Percentiles rank a stretch among this genome's conserved stretches.
phyloP scores from a whole-genome alignment of 2,797 vertebrate genomes.

The Myotis pilosus region DNA sequence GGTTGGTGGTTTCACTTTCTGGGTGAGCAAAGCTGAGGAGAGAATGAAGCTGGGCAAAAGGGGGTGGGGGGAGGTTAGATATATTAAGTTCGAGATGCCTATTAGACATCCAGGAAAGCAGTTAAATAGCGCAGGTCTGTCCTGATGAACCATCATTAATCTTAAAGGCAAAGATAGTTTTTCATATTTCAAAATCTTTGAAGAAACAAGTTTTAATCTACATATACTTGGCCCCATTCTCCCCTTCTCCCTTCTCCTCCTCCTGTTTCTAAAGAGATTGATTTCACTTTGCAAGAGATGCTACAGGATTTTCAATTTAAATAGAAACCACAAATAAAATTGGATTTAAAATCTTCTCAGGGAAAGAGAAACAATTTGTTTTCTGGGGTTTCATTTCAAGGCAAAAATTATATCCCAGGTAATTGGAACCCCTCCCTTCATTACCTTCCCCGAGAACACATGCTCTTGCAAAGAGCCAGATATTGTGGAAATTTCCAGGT shows the following conservation, averaged over 20 bases:
- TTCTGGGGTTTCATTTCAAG: slow-evolving; percentile 71
- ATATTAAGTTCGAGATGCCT: slow-evolving; percentile 61
- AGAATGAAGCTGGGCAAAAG: neutral
- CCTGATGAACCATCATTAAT: slow-evolving; percentile 84
- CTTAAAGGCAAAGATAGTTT: slow-evolving; percentile 85
- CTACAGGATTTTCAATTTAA: slow-evolving; percentile 88
- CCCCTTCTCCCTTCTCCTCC: slow-evolving; percentile 61
- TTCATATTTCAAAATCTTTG: slow-evolving; percentile 85
- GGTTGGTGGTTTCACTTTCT: neutral
- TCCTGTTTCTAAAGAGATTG: slow-evolving; percentile 79
- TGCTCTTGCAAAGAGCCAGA: neutral
- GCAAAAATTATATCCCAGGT: slow-evolving; percentile 36
- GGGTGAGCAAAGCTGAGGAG: neutral
- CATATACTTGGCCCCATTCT: slow-evolving; percentile 81
- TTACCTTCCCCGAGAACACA: slow-evolving; percentile 5
- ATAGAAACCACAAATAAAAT: slow-evolving; percentile 82
- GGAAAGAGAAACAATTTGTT: slow-evolving; percentile 80
- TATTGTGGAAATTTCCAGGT: slow-evolving; percentile 23
- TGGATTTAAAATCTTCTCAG: slow-evolving; percentile 79
- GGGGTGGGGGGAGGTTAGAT: slow-evolving; percentile 4
- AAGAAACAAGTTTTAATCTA: slow-evolving; percentile 87
- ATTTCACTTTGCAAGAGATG: slow-evolving; percentile 87
- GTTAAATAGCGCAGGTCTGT: slow-evolving; percentile 75
- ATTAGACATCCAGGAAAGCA: slow-evolving; percentile 66
- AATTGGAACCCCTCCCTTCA: slow-evolving; percentile 47